Percentiles rank a stretch among this genome's conserved stretches.
Conservation (phyloP, 2,888 invertebrate genomes). For the Agriopis marginaria region DNA sequence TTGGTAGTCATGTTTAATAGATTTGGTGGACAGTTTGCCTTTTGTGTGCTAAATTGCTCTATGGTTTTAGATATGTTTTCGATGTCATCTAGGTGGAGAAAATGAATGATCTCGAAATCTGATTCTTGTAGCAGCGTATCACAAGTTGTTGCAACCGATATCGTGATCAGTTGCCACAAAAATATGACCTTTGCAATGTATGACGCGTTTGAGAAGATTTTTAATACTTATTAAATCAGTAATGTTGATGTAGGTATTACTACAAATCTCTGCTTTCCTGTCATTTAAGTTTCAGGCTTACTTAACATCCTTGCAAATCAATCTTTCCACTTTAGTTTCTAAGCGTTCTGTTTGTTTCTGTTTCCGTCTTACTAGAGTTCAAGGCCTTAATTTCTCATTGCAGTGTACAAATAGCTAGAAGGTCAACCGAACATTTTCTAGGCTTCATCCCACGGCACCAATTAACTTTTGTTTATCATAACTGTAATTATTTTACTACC, state of each 20-base stretch:
- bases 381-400: slow-evolving; percentile 25
- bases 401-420: slow-evolving; percentile 23
- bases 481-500: slow-evolving; percentile 48
- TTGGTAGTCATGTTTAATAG: neutral
- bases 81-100: neutral
- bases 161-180: neutral
- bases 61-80: neutral
- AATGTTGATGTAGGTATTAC: too few species aligned
- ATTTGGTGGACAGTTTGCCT: neutral
- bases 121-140: neutral
- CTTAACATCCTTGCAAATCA: neutral
- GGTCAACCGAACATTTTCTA: slow-evolving; percentile 45
- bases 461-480: slow-evolving; percentile 65
- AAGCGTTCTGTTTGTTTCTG: neutral
- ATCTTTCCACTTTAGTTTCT: slow-evolving; percentile 4
- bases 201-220: too few species aligned
- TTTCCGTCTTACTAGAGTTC: slow-evolving; percentile 5
- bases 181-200: too few species aligned
- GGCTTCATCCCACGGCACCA: slow-evolving; percentile 62
- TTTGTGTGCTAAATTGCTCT: neutral
- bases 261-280: too few species aligned
- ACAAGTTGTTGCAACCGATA: neutral
- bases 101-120: neutral
- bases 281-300: too few species aligned
- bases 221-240: too few species aligned